Evolutionary conservation across 2,888 invertebrate species (phyloP).

Genomic region (Drepanosiphum platanoidis): DNA sequence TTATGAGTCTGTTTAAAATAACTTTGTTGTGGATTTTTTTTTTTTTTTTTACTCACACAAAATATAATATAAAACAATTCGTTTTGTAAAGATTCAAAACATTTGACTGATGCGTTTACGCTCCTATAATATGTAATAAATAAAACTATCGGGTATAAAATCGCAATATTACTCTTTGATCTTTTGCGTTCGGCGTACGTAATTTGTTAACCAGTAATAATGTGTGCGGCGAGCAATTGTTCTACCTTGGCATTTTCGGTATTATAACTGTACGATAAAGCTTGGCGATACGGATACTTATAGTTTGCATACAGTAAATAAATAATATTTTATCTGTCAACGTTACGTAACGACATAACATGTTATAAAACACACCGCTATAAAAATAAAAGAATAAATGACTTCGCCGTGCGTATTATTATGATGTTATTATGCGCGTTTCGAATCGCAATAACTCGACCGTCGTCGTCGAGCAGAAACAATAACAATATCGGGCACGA

Average conservation of each 20-base stretch:
- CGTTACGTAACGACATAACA: neutral
- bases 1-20: neutral
- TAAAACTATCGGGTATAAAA: neutral
- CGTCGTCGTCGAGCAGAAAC: neutral
- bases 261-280: neutral
- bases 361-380: neutral
- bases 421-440: neutral
- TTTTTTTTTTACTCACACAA: neutral
- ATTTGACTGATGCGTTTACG: neutral
- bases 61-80: neutral
- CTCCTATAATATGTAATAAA: neutral
- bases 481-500: too few relatives aligned
- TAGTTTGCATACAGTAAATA: constrained; percentile 31
- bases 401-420: neutral
- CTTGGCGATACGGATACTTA: constrained; percentile 7
- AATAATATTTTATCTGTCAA: constrained; percentile 34
- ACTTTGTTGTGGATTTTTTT: neutral
- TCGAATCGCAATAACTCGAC: neutral
- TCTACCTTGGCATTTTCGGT: neutral
- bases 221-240: neutral
- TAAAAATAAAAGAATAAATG: neutral
- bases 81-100: neutral
- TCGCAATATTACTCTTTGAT: neutral
- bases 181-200: neutral
- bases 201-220: neutral